Evolutionary conservation across 2,888 invertebrate species (phyloP).

Genomic region (Pinctada fucata): DNA sequence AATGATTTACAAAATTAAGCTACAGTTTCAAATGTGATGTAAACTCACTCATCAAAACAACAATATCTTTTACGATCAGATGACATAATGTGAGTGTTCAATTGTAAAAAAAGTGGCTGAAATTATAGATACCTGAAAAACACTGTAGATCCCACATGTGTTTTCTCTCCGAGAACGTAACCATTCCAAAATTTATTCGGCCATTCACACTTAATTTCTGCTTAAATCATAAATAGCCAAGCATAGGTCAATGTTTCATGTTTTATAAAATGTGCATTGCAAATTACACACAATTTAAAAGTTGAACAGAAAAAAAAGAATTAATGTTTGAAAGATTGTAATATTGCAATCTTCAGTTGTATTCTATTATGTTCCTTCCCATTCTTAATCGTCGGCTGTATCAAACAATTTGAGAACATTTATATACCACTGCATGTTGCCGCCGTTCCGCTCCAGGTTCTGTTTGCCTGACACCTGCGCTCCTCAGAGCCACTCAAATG

Average conservation of each 20-base stretch:
- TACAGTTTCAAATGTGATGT: no score
- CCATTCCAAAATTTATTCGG: constrained; percentile 97
- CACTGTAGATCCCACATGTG: constrained; percentile 92
- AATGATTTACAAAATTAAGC: no score
- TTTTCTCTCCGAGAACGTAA: constrained; percentile 88
- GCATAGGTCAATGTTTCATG: background rate
- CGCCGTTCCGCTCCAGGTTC: constrained; percentile 90
- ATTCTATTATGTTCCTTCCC: no score
- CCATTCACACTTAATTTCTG: constrained; percentile 97
- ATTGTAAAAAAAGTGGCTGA: no score
- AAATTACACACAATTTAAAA: background rate
- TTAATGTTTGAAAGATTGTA: no score
- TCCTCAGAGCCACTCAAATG: constrained; percentile 93
- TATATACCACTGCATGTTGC: constrained; percentile 81
- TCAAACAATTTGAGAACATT: no score
- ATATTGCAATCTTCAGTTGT: no score
- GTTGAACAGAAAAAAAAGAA: no score
- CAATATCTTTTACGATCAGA: no score
- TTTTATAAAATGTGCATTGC: background rate
- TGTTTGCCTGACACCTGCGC: constrained; percentile 93
- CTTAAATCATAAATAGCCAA: constrained; percentile 8
- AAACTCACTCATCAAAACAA: no score
- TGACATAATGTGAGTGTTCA: no score
- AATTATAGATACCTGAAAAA: constrained; percentile 83
- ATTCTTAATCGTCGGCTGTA: no score